A percentile compares a stretch with the other conserved stretches of the same genome.
These are phyloP conservation scores for Acronicta alni DNA, from an alignment of 2,888 invertebrate genomes.

Conservation along the genomic window DNA sequence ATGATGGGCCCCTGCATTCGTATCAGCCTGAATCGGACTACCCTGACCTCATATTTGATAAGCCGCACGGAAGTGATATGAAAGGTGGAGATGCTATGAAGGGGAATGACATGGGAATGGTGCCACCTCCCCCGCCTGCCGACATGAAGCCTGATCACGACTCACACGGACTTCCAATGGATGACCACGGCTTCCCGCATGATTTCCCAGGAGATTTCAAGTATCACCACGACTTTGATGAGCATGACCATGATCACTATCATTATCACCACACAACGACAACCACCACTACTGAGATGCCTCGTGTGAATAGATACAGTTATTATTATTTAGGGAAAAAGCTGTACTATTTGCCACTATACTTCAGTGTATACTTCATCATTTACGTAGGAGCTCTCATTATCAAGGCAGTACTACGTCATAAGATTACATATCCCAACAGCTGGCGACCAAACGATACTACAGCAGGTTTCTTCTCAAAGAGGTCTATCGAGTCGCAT, in stretches of 20 bases:
- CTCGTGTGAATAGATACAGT: slow-evolving; percentile 91
- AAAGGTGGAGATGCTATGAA: slow-evolving; percentile 68
- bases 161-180: slow-evolving; percentile 62
- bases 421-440: slow-evolving; percentile 91
- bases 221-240: slow-evolving; percentile 81
- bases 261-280: slow-evolving; percentile 68
- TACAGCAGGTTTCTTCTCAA: slow-evolving; percentile 81
- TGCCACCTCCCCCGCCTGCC: slow-evolving; percentile 74
- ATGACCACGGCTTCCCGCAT: slow-evolving; percentile 82
- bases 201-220: slow-evolving; percentile 84
- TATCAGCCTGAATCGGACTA: slow-evolving; percentile 71
- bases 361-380: slow-evolving; percentile 93
- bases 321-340: slow-evolving; percentile 94
- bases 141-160: slow-evolving; percentile 68
- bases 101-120: slow-evolving; percentile 73
- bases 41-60: slow-evolving; percentile 76
- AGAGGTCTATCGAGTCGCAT: slow-evolving; percentile 80
- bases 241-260: slow-evolving; percentile 68
- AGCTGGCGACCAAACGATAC: slow-evolving; percentile 83
- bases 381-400: slow-evolving; percentile 92
- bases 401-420: slow-evolving; percentile 92
- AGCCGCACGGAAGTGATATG: slow-evolving; percentile 66
- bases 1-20: slow-evolving; percentile 57
- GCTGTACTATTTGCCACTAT: slow-evolving; percentile 93
- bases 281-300: slow-evolving; percentile 81